A percentile compares a stretch with the other conserved stretches of the same genome.
These are phyloP conservation scores for Deladenus siricidicola DNA, from an alignment of 2,888 invertebrate genomes.

Conservation along the genomic window DNA sequence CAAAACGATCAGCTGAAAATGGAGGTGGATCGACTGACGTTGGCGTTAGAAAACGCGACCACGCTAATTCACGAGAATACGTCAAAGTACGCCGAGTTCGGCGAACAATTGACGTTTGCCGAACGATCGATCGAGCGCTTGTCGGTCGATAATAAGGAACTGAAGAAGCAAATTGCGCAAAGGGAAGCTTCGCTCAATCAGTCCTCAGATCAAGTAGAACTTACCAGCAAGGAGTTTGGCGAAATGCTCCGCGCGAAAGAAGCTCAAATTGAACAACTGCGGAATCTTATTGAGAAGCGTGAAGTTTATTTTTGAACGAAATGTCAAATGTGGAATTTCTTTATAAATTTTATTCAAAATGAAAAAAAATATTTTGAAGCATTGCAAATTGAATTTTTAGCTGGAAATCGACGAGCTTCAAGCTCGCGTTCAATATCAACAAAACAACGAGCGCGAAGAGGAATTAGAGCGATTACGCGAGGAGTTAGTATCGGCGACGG, in stretches of 20 bases:
- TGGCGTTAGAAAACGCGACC: conserved; percentile 44
- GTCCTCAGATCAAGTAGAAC: conserved; percentile 6
- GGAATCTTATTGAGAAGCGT: too few relatives aligned
- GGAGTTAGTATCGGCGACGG: conserved; percentile 34
- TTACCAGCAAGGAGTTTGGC: conserved; percentile 13
- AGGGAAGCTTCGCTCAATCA: conserved; percentile 11
- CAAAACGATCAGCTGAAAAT: conserved; percentile 46
- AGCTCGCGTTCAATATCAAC: conserved; percentile 18
- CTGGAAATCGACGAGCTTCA: conserved; percentile 23
- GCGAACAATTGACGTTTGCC: conserved; percentile 25
- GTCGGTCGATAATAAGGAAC: conserved; percentile 23
- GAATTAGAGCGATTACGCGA: conserved; percentile 42
- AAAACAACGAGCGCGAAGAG: conserved; percentile 34
- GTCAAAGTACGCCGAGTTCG: conserved; percentile 27
- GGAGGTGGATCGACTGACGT: conserved; percentile 37
- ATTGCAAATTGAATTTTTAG: conserved; percentile 3
- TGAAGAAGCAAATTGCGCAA: conserved; percentile 8
- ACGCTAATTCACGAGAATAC: conserved; percentile 41
- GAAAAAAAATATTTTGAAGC: background rate
- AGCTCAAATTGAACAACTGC: conserved; percentile 22
- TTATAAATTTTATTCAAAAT: background rate
- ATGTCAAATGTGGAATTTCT: background rate
- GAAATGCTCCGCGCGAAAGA: conserved; percentile 23
- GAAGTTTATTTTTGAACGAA: too few relatives aligned
- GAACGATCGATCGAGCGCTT: conserved; percentile 23